A percentile compares a stretch with the other conserved stretches of the same genome.
Evolutionary conservation across 2,797 vertebrate species (phyloP).

Genomic region (Labeo calbasu): DNA sequence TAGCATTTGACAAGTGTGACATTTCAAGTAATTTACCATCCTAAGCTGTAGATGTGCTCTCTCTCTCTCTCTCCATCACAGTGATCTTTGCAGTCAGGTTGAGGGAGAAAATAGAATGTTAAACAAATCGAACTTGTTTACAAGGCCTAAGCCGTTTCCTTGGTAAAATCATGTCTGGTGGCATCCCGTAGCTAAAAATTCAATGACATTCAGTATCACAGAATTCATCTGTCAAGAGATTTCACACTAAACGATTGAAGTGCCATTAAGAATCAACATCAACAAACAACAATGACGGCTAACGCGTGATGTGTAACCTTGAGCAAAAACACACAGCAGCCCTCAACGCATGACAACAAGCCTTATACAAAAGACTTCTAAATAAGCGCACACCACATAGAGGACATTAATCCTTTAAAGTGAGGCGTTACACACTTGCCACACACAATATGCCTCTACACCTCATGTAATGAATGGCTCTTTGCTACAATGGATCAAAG

Average conservation of each 20-base stretch:
- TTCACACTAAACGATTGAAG: constrained; percentile 19
- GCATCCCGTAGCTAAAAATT: background rate
- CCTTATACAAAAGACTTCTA: constrained; percentile 14
- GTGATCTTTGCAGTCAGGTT: constrained; percentile 5
- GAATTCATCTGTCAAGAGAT: constrained; percentile 7
- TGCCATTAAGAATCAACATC: constrained; percentile 2
- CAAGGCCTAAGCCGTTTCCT: background rate
- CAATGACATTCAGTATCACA: background rate
- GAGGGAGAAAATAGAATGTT: background rate
- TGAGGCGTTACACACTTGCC: constrained; percentile 37
- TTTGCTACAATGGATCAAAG: constrained; percentile 49
- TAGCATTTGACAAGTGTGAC: constrained; percentile 30
- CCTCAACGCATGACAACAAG: background rate
- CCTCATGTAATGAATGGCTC: constrained; percentile 40
- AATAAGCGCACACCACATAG: constrained; percentile 7
- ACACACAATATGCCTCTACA: constrained; percentile 34
- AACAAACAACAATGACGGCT: background rate
- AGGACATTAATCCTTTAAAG: constrained; percentile 47
- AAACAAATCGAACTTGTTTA: background rate
- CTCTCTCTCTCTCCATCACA: constrained; percentile 6
- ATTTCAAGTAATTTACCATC: constrained; percentile 38
- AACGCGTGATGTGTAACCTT: constrained; percentile 30
- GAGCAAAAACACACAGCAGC: background rate
- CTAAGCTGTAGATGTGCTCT: constrained; percentile 13
- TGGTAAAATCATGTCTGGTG: background rate